phyloP scores from a whole-genome alignment of 1,140 invertebrate species.

The Magallana gigas region DNA sequence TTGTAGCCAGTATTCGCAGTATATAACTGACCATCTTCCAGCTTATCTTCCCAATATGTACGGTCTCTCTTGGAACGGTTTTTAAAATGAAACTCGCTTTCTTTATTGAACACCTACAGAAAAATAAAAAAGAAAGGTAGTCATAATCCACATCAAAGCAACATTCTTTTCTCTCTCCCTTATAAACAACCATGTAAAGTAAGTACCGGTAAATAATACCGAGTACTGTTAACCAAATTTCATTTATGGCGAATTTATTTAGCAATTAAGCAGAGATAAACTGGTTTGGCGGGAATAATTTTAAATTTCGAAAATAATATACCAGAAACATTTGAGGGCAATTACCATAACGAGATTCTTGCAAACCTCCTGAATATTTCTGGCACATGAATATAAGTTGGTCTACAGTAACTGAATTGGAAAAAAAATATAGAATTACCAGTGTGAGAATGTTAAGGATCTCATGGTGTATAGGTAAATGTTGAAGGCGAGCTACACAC shows the following conservation, averaged over 20 bases:
- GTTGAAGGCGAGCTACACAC: conserved; percentile 78
- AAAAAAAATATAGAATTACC: conserved; percentile 63
- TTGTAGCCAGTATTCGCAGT: conserved; percentile 54
- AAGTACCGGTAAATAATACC: too few species aligned
- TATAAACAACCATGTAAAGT: background rate
- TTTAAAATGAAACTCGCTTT: conserved; percentile 81
- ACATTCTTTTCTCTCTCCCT: background rate
- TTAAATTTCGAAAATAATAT: too few species aligned
- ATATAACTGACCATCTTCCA: conserved; percentile 70
- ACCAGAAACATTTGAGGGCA: too few species aligned
- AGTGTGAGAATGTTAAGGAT: conserved; percentile 77
- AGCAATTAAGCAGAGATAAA: too few species aligned
- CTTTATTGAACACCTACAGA: conserved; percentile 79
- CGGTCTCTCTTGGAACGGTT: conserved; percentile 76
- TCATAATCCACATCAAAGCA: background rate
- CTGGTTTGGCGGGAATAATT: background rate
- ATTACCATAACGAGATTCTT: too few species aligned
- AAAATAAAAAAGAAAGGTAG: background rate
- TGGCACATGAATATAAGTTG: too few species aligned
- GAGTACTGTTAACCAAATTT: too few species aligned
- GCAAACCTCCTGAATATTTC: too few species aligned
- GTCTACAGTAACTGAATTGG: too few species aligned
- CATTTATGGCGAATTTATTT: too few species aligned
- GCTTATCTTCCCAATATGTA: conserved; percentile 77
- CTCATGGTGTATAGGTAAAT: conserved; percentile 75